phyloP scores from a whole-genome alignment of 2,797 vertebrate species.

The Crocidura indochinensis region DNA sequence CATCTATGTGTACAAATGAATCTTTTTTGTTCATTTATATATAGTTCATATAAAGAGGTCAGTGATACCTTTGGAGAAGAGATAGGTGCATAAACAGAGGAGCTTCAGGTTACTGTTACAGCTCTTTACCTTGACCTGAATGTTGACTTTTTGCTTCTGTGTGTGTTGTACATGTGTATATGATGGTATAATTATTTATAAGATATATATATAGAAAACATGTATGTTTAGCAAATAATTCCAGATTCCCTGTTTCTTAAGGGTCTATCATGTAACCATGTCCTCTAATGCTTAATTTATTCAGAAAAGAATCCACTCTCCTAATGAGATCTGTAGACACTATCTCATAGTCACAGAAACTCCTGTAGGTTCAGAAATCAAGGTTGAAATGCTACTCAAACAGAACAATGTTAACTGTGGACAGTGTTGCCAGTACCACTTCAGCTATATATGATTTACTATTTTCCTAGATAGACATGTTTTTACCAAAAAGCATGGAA shows the following conservation, averaged over 20 bases:
- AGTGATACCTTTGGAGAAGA: background rate
- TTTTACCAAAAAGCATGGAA: background rate
- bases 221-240: no score
- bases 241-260: no score
- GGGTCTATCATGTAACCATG: no score
- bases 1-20: background rate
- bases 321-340: background rate
- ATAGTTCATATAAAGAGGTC: no score
- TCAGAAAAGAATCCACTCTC: background rate
- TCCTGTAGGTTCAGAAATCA: background rate
- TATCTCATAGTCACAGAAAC: background rate
- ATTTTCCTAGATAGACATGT: background rate
- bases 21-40: no score
- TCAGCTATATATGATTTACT: background rate
- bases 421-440: background rate
- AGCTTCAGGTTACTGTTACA: background rate
- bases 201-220: background rate
- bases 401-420: background rate
- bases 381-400: background rate
- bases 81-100: background rate
- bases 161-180: no score
- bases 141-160: background rate
- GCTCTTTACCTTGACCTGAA: background rate
- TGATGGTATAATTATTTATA: background rate
- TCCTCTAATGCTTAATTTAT: background rate